Evolutionary conservation across 2,888 invertebrate genomes (phyloP).

Genomic region (Leptopilina syphax): DNA sequence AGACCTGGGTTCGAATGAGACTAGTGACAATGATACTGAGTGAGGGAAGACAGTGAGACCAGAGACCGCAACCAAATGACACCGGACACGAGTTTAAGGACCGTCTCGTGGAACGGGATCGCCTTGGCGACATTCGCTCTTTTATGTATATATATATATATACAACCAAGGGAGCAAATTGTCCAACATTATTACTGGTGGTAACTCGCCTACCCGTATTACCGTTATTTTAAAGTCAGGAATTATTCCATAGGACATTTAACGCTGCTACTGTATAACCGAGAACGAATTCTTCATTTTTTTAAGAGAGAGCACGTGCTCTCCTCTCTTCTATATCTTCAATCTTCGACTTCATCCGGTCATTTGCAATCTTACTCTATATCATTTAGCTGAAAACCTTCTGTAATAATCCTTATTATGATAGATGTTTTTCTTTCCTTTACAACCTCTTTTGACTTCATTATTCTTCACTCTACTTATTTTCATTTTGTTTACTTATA

Average conservation of each 20-base stretch:
- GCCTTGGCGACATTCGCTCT: conserved; percentile 49
- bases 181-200: conserved; percentile 62
- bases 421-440: conserved; percentile 2
- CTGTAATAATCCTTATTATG: conserved; percentile 27
- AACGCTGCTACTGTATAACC: conserved; percentile 34
- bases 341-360: conserved; percentile 13
- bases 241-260: conserved; percentile 35
- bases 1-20: conserved; percentile 49
- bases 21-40: conserved; percentile 47
- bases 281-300: conserved; percentile 14
- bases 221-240: conserved; percentile 59
- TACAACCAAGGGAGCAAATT: conserved; percentile 55
- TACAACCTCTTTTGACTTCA: not conserved
- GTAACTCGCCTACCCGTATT: conserved; percentile 48
- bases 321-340: conserved; percentile 28
- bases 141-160: conserved; percentile 4
- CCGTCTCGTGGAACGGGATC: conserved; percentile 70
- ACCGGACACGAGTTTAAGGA: conserved; percentile 71
- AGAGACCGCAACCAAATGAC: conserved; percentile 62
- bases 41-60: conserved; percentile 60
- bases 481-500: not conserved
- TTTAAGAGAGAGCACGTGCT: conserved; percentile 21
- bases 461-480: not conserved
- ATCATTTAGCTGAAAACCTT: conserved; percentile 15
- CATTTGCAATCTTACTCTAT: conserved; percentile 20